phyloP scores from a whole-genome alignment of 2,888 invertebrate genomes.

The Neuroscelio doddi region DNA sequence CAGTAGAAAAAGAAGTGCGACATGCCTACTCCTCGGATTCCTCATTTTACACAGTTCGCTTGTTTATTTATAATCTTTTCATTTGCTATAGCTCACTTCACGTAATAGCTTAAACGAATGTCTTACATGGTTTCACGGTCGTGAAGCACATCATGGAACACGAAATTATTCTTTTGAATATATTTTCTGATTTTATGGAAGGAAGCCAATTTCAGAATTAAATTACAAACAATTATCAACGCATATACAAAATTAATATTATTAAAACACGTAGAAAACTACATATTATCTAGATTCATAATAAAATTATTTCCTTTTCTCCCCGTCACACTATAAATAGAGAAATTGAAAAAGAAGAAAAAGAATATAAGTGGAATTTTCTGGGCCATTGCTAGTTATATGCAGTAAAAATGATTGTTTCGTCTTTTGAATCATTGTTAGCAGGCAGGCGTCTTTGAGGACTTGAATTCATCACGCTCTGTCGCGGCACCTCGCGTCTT shows the following conservation, averaged over 20 bases:
- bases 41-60: conserved; percentile 21
- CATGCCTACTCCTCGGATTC: conserved; percentile 25
- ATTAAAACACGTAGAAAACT: no score
- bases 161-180: no score
- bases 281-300: no score
- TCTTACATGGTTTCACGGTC: neutral
- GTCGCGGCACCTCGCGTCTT: conserved; percentile 10
- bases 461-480: neutral
- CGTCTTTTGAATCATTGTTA: no score
- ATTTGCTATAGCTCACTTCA: conserved; percentile 24
- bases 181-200: neutral
- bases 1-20: conserved; percentile 24
- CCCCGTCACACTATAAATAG: no score
- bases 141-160: neutral
- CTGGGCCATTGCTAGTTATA: no score
- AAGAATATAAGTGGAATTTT: no score
- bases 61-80: conserved; percentile 20
- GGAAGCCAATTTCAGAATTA: neutral
- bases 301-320: no score
- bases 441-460: conserved; percentile 1
- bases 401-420: no score
- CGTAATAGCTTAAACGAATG: conserved; percentile 8
- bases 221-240: no score
- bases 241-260: no score
- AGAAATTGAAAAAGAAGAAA: no score